Conservation (phyloP, 2,797 vertebrate genomes). For the Amblyopsis hoosieri region DNA sequence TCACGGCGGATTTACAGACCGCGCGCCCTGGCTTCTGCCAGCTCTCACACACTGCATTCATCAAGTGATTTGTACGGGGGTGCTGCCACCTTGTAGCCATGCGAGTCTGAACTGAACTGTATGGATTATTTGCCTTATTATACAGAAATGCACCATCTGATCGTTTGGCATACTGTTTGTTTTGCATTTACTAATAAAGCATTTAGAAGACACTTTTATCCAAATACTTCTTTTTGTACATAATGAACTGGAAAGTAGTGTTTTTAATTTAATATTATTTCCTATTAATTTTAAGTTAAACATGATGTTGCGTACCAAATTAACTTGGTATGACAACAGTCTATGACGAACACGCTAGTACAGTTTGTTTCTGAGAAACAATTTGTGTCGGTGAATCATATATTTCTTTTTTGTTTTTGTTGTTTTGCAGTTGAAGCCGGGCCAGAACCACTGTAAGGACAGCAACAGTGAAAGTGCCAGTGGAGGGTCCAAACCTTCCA, state of each 20-base stretch:
- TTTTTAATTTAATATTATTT: not conserved
- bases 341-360: constrained; percentile 13
- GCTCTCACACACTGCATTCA: constrained; percentile 61
- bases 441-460: constrained; percentile 90
- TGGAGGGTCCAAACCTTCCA: constrained; percentile 86
- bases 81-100: constrained; percentile 20
- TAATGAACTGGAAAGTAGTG: constrained; percentile 19
- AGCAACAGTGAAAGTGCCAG: constrained; percentile 91
- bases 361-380: too few relatives aligned
- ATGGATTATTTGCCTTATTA: too few relatives aligned
- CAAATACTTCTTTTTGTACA: too few relatives aligned
- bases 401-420: constrained; percentile 39
- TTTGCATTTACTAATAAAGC: too few relatives aligned
- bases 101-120: constrained; percentile 7
- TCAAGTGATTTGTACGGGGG: constrained; percentile 51
- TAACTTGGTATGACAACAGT: too few relatives aligned
- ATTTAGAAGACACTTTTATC: too few relatives aligned
- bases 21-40: constrained; percentile 55
- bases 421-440: constrained; percentile 86
- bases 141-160: too few relatives aligned
- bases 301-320: not conserved
- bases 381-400: constrained; percentile 14
- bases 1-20: constrained; percentile 69
- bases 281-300: too few relatives aligned
- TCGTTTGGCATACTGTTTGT: too few relatives aligned